Conservation (phyloP, 2,888 invertebrate genomes). For the Spatulosminthurus flaviceps region DNA sequence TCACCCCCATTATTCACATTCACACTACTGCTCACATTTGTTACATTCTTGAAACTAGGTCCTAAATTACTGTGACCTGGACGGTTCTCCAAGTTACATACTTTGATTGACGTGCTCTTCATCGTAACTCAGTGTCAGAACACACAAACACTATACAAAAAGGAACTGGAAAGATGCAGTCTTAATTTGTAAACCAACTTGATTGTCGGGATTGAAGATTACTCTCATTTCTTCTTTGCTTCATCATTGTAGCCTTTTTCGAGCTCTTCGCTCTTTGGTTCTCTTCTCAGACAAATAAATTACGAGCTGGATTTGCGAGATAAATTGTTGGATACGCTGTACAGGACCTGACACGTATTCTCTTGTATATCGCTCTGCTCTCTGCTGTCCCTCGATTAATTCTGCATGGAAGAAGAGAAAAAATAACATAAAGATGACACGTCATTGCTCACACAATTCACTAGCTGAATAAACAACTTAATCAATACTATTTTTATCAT, state of each 20-base stretch:
- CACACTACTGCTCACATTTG: neutral
- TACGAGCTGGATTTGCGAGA: neutral
- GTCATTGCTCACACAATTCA: constrained; percentile 24
- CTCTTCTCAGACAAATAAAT: too few species aligned
- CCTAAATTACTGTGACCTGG: constrained; percentile 3
- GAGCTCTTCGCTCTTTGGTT: too few species aligned
- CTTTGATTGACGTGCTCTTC: neutral
- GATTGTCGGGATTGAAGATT: too few species aligned
- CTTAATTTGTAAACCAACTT: too few species aligned
- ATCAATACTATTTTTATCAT: constrained; percentile 28
- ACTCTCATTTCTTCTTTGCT: too few species aligned
- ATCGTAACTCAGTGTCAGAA: neutral
- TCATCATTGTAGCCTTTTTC: too few species aligned
- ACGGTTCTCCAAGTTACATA: neutral
- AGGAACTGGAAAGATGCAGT: too few species aligned
- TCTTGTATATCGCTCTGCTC: too few species aligned
- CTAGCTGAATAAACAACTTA: constrained; percentile 30
- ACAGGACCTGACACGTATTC: too few species aligned
- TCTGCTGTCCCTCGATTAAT: neutral
- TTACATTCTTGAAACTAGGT: neutral
- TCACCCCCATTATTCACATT: neutral
- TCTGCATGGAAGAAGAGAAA: neutral
- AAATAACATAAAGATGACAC: constrained; percentile 12
- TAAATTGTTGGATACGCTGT: neutral
- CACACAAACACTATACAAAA: too few species aligned